Conservation (phyloP, 2,113 vertebrate species). For the Hypanus sabinus region DNA sequence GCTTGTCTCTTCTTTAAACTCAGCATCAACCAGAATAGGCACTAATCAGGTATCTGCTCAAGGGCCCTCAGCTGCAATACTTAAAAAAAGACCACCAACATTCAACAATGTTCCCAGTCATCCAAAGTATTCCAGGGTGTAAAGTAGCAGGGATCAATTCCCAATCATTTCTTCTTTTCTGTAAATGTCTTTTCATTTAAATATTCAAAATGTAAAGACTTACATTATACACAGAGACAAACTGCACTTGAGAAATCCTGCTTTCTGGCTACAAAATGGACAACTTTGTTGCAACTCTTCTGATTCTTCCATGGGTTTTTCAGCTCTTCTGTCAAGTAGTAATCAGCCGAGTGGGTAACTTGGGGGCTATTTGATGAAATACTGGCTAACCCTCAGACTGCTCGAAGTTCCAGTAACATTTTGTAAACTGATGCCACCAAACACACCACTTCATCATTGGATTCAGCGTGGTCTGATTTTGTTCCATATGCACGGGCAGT, state of each 20-base stretch:
- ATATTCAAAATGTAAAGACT: background rate
- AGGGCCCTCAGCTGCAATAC: slow-evolving; percentile 31
- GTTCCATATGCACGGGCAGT: background rate
- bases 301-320: background rate
- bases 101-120: background rate
- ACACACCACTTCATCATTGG: background rate
- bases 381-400: background rate
- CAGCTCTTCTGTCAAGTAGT: background rate
- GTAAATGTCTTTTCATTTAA: background rate
- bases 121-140: background rate
- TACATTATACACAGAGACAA: background rate
- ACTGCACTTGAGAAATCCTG: background rate
- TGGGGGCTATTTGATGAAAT: background rate
- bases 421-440: background rate
- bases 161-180: background rate
- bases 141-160: background rate
- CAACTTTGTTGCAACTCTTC: background rate
- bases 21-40: slow-evolving; percentile 31
- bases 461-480: background rate
- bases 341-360: background rate
- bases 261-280: background rate
- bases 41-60: slow-evolving; percentile 32
- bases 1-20: slow-evolving; percentile 28
- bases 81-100: slow-evolving; percentile 28
- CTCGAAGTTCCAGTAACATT: background rate